Conservation (phyloP, 2,888 invertebrate genomes). For the Drosophila trichaetosa region DNA sequence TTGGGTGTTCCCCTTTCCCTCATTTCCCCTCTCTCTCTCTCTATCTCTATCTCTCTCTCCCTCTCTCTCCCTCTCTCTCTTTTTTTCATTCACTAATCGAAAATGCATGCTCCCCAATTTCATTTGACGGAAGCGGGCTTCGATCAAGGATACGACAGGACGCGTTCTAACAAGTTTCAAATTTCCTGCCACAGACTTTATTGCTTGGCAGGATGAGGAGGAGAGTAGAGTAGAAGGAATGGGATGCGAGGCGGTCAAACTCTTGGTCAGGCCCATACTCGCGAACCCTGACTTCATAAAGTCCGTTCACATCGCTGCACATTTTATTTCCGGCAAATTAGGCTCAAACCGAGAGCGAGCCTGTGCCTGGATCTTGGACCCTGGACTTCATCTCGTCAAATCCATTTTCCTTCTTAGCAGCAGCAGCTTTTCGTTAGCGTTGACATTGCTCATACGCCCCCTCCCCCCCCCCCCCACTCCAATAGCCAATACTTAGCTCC, state of each 20-base stretch:
- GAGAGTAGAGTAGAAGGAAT: background rate
- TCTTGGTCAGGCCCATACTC: slow-evolving; percentile 28
- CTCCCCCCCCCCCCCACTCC: slow-evolving; percentile 10
- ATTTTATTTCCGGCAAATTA: slow-evolving; percentile 80
- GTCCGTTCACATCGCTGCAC: slow-evolving; percentile 73
- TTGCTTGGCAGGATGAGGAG: background rate
- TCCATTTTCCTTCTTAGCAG: slow-evolving; percentile 52
- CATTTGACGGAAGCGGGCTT: slow-evolving; percentile 59
- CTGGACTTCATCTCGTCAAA: slow-evolving; percentile 4
- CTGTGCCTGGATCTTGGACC: slow-evolving; percentile 3
- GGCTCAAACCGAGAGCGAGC: slow-evolving; percentile 41
- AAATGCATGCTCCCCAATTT: slow-evolving; percentile 57
- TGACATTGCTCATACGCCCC: slow-evolving; percentile 64
- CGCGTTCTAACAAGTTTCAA: slow-evolving; percentile 69
- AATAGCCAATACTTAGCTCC: slow-evolving; percentile 21
- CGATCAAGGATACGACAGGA: slow-evolving; percentile 16
- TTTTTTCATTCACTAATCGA: slow-evolving; percentile 27
- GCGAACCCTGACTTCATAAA: slow-evolving; percentile 61
- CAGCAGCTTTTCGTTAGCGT: slow-evolving; percentile 56
- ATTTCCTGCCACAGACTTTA: slow-evolving; percentile 60
- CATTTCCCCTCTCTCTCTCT: background rate
- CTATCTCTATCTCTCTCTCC: background rate
- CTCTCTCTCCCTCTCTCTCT: background rate
- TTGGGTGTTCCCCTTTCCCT: background rate
- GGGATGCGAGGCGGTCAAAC: background rate